These are phyloP conservation scores for Hypsopygia costalis DNA, from an alignment of 2,888 invertebrate genomes.

Conservation along the genomic window DNA sequence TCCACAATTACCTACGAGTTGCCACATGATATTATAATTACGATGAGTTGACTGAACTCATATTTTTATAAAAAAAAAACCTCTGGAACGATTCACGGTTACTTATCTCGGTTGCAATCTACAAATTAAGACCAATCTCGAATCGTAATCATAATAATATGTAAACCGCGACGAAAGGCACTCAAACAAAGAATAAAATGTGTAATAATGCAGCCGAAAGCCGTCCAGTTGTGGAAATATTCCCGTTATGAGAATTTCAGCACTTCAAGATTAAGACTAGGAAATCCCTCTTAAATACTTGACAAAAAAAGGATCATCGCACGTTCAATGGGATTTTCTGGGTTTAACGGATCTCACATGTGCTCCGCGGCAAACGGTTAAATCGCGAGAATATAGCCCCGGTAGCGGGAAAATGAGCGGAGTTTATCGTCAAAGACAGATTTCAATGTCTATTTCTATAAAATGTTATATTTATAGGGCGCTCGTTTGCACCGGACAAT, in stretches of 20 bases:
- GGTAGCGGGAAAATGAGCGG: conserved; percentile 6
- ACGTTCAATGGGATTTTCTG: conserved; percentile 52
- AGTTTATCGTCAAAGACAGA: conserved; percentile 5
- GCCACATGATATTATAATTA: conserved; percentile 51
- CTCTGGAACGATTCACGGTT: conserved; percentile 28
- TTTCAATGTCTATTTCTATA: conserved; percentile 5
- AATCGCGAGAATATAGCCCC: conserved; percentile 29
- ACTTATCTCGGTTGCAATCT: conserved; percentile 28
- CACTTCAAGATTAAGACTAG: conserved; percentile 39
- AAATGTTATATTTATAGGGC: conserved; percentile 8
- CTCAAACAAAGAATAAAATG: conserved; percentile 33
- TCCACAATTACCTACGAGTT: conserved; percentile 52
- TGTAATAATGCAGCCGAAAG: conserved; percentile 32
- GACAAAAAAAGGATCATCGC: conserved; percentile 49
- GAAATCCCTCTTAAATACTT: conserved; percentile 41
- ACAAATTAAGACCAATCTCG: conserved; percentile 25
- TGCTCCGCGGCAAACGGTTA: conserved; percentile 33
- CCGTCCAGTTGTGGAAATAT: conserved; percentile 28
- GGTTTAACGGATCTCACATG: conserved; percentile 63
- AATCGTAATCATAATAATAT: conserved; percentile 24
- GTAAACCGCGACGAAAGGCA: conserved; percentile 31
- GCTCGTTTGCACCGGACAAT: conserved; percentile 18
- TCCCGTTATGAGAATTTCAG: conserved; percentile 42
- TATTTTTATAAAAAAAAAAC: conserved; percentile 26
- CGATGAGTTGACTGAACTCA: conserved; percentile 44